Evolutionary conservation across 2,888 invertebrate genomes (phyloP), one percentile per base, ranked within the genome.

Genomic region (Diaprepes abbreviatus): DNA sequence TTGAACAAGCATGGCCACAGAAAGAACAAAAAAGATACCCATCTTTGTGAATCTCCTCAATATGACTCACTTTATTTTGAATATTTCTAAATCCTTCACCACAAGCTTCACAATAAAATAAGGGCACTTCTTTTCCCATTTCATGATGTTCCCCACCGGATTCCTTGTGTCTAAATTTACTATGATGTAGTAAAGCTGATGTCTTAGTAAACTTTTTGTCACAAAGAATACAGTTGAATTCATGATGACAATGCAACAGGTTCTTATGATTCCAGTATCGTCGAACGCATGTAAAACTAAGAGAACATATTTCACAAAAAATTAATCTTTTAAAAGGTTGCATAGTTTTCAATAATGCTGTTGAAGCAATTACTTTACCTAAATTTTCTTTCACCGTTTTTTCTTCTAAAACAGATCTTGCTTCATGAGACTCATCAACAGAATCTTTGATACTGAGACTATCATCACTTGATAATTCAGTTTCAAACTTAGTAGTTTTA

Each of bases 161-260:
- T 1, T 62, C 43, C 35, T 36, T 48, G 38, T 66, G 58, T 10
- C 14, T 33, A 48, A 52, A 59, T 45, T 48, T 48, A n/a, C 24
- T 50, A 38, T 66, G 66, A 45, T 66, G 58, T 33, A 52, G 6
- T n/a, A 66, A 38, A n/a, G 58, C 55, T 10, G 66, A 50, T 1
- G 57, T 48, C 17, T 66, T 58, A n/a, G 31, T 52, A 62, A 89
- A 89, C 0, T 58, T 64, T 59, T 59, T 70, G 38, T 70, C 60
- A 40, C 72, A 72, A 59, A 59, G 12, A 16, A 38, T 33, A 63
- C 72, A 72, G 4, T 16, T n/a, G 19, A 65, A 66, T 16, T 45
- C 24, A 12, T 66, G 59, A 10, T 50, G 6, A 7, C 14, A 10
- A 36, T 66, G 66, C 9, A 40, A 17, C n/a, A 57, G 14, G 21